Evolutionary conservation across 2,888 invertebrate genomes (phyloP), one percentile per base, ranked within the genome.

Genomic region (Sarcophaga carnaria): DNA sequence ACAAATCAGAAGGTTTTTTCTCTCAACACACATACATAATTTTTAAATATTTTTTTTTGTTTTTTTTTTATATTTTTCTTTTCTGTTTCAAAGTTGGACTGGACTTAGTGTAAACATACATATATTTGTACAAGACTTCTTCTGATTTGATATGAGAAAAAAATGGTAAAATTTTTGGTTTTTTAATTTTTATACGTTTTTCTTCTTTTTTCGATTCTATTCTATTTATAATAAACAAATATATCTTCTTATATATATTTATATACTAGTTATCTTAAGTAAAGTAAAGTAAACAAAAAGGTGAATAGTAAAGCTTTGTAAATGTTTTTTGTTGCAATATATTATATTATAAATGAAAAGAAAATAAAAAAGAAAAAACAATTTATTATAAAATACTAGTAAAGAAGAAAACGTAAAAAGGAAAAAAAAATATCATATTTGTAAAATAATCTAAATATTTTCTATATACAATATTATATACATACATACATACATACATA

Each of bases 301-400:
- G 76, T 76, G 76, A 80, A 72, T 64, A 77, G 25, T 78, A 78
- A 87, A 87, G 87, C 87, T 87, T 84, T 87, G 87, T 87, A 87
- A 84, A 84, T 87, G 79, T 87, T 87, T 87, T 87, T 87, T 82
- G 87, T 87, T 87, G 84, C 87, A 87, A 87, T 87, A 87, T 87
- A 81, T 60, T 59, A 76, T 20, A 71, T 64, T 66, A 47, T 37
- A 59, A 83, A 59, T 69, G 22, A 54, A 67, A 59, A 71, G 10
- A 60, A 27, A n/a, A n/a, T n/a, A n/a, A n/a, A 25, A 54, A 77
- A 37, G 8, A 37, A 10, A 37, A 37, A 8, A 2, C 37, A 54
- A 54, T 54, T 54, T 54, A 54, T 54, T 54, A 54, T 37, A 54
- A 14, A 54, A 54, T 54, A 54, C 12, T 54, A 54, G 14, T 14